Evolutionary conservation across 2,797 vertebrate species (phyloP).

Genomic region (Serranus cabrilla): DNA sequence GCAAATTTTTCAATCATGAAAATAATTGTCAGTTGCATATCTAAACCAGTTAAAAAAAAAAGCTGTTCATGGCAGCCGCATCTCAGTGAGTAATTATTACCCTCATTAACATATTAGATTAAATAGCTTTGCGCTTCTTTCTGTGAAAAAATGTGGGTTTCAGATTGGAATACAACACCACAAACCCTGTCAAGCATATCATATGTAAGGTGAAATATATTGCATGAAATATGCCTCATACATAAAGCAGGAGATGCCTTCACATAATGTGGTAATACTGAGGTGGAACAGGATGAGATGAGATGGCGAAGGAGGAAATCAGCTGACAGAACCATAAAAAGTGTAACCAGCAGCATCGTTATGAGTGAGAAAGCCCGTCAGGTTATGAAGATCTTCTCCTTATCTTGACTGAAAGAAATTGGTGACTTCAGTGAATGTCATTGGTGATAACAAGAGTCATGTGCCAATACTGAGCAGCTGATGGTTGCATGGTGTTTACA

Average conservation of each 20-base stretch:
- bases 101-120: constrained; percentile 3
- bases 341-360: background rate
- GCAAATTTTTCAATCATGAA: background rate
- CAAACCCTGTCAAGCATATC: background rate
- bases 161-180: background rate
- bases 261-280: background rate
- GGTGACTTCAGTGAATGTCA: constrained; percentile 16
- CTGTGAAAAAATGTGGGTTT: background rate
- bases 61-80: background rate
- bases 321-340: background rate
- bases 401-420: constrained; percentile 13
- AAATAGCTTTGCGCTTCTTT: background rate
- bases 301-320: background rate
- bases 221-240: background rate
- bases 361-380: constrained; percentile 12
- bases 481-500: background rate
- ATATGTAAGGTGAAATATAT: background rate
- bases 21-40: background rate
- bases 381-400: background rate
- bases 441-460: constrained; percentile 8
- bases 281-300: background rate
- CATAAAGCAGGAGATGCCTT: constrained; percentile 16
- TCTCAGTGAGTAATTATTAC: background rate
- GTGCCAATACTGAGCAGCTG: background rate
- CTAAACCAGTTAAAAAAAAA: background rate